Percentiles rank a stretch among this genome's conserved stretches.
phyloP scores from a whole-genome alignment of 2,113 vertebrate species.

The Menidia beryllina region DNA sequence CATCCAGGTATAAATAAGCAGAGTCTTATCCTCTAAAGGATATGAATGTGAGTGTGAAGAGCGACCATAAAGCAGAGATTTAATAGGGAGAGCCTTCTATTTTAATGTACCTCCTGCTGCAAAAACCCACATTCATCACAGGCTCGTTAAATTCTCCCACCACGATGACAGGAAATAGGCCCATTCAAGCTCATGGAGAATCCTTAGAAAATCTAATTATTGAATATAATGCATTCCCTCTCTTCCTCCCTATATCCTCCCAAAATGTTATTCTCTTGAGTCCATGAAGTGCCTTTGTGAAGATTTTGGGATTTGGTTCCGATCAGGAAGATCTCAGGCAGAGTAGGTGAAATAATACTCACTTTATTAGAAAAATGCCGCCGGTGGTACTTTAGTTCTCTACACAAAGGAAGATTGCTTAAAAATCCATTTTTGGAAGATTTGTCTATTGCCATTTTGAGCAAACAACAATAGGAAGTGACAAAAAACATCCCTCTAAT shows the following conservation, averaged over 20 bases:
- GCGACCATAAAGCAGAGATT: slow-evolving; percentile 31
- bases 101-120: slow-evolving; percentile 55
- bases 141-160: slow-evolving; percentile 46
- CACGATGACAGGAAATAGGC: slow-evolving; percentile 53
- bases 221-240: slow-evolving; percentile 41
- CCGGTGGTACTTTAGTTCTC: not conserved
- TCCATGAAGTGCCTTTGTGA: slow-evolving; percentile 19
- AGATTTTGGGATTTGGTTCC: slow-evolving; percentile 45
- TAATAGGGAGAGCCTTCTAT: slow-evolving; percentile 29
- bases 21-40: slow-evolving; percentile 23
- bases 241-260: slow-evolving; percentile 12
- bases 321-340: no score
- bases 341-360: not conserved
- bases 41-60: slow-evolving; percentile 35
- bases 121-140: slow-evolving; percentile 51
- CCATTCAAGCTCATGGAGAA: slow-evolving; percentile 50
- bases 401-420: not conserved
- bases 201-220: slow-evolving; percentile 62
- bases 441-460: no score
- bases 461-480: no score
- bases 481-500: no score
- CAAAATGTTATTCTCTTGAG: not conserved
- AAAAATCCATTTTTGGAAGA: not conserved
- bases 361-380: not conserved
- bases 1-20: slow-evolving; percentile 45